These are phyloP conservation scores for Notechis scutatus DNA, from an alignment of 2,113 vertebrate genomes.

Conservation along the genomic window DNA sequence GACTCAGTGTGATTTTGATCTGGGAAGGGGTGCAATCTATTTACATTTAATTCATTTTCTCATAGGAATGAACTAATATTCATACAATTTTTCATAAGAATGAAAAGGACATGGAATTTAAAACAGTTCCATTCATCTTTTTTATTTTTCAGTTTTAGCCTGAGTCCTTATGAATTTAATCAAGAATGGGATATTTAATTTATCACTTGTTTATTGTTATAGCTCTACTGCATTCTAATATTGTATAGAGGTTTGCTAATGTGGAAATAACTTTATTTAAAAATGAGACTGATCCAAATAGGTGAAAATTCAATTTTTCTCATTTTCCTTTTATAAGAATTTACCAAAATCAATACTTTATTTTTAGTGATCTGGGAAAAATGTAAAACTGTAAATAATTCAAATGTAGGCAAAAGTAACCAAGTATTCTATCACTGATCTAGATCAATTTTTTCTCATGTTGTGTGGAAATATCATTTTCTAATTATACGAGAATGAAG, in stretches of 20 bases:
- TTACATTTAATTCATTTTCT: background rate
- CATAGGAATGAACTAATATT: background rate
- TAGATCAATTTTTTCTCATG: background rate
- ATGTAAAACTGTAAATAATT: background rate
- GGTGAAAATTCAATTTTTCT: background rate
- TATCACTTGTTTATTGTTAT: background rate
- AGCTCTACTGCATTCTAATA: background rate
- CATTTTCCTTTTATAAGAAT: background rate
- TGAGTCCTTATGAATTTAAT: background rate
- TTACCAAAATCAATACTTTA: background rate
- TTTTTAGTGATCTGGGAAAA: background rate
- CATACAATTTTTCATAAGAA: background rate
- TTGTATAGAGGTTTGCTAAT: background rate
- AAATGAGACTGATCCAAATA: background rate
- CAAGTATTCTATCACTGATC: background rate
- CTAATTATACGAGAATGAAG: background rate
- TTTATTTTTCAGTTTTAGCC: background rate
- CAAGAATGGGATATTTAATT: background rate
- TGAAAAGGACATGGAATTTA: background rate
- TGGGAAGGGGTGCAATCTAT: background rate
- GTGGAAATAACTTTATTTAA: background rate
- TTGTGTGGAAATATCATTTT: background rate
- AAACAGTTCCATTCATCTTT: background rate
- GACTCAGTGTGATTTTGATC: background rate
- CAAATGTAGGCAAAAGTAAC: background rate